Base-by-base conservation (phyloP, 1,140 invertebrate species). In the Drosophila funebris region DNA sequence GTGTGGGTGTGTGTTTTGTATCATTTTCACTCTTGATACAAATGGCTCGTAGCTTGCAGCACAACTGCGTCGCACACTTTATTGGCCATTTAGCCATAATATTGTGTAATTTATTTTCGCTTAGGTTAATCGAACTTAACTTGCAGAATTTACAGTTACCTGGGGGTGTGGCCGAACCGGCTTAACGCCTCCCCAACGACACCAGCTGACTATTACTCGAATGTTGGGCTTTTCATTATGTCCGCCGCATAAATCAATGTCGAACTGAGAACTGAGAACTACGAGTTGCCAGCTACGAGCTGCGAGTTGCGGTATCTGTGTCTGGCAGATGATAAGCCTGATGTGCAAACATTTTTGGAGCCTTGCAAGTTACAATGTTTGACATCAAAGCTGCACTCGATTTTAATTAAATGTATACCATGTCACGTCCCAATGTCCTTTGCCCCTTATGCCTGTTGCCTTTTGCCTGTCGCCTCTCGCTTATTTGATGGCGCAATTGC, bases 41-140 rank as follows among this genome's bases (percentile, higher is more conserved):
- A 71, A 50, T 66, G 48, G 66, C 36, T 37, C 9, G 46, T 13
- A 27, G 18, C 53, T 44, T 36, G 68, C 27, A 24, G 44, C 64
- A 54, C 62, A 63, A 58, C 57, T 43, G 27, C 37, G 33, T 53
- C 53, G 33, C 61, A 67, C 73, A 77, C 61, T 75, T 84, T 76
- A 60, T 76, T 41, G 43, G 60, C 50, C 78, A 63, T 78, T 82
- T 76, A 66, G 57, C 48, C 63, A 64, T 82, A 85, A 88, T 90
- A 81, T 81, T 57, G 56, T 88, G 80, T 85, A 82, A 90, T 90
- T 90, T 90, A 85, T 90, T 82, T 90, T 88, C 78, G 78, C 66
- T 84, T 70, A 83, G 73, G 84, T 89, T 79, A 74, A 89, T 84
- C 83, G 79, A 83, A 88, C 69, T 70, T 53, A 58, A 57, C 43